Conservation (phyloP, 37 sponge, comb jelly and placozoan genomes). For the Haliclona indistincta region DNA sequence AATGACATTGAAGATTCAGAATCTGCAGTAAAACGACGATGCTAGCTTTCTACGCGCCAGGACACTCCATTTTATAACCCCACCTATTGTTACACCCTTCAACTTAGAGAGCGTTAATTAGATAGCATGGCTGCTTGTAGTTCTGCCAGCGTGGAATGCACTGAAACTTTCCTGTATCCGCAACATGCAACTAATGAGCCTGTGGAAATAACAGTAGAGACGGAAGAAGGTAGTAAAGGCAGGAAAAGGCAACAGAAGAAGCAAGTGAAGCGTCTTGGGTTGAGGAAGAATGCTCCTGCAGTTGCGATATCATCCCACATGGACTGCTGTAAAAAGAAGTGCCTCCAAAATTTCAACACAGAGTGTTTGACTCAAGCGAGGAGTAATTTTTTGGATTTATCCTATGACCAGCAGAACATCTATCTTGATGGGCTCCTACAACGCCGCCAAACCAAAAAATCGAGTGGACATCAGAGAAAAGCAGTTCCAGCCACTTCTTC, state of each 20-base stretch:
- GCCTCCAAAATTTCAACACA: conserved; percentile 17
- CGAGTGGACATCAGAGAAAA: conserved; percentile 38
- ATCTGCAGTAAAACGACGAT: too few relatives aligned
- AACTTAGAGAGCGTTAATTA: not conserved
- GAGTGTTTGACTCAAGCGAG: conserved; percentile 29
- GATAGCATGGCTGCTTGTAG: not conserved
- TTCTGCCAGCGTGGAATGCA: conserved; percentile 1
- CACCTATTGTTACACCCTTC: too few relatives aligned
- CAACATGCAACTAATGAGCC: conserved; percentile 1
- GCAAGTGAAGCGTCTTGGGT: conserved; percentile 35
- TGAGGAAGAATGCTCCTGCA: conserved; percentile 33
- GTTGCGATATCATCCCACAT: not conserved
- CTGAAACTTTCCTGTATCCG: not conserved
- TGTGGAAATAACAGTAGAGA: conserved; percentile 3
- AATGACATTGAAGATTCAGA: too few relatives aligned
- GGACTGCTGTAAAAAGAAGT: conserved; percentile 51
- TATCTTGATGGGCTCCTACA: conserved; percentile 40
- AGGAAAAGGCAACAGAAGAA: too few relatives aligned
- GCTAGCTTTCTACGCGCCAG: too few relatives aligned
- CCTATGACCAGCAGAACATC: conserved; percentile 46
- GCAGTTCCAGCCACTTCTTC: conserved; percentile 10
- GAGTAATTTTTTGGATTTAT: conserved; percentile 28
- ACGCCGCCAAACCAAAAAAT: conserved; percentile 27
- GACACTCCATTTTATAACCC: too few relatives aligned
- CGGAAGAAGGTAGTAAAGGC: too few relatives aligned